Conservation (phyloP, 1,140 invertebrate genomes). For the Papilio machaon region DNA sequence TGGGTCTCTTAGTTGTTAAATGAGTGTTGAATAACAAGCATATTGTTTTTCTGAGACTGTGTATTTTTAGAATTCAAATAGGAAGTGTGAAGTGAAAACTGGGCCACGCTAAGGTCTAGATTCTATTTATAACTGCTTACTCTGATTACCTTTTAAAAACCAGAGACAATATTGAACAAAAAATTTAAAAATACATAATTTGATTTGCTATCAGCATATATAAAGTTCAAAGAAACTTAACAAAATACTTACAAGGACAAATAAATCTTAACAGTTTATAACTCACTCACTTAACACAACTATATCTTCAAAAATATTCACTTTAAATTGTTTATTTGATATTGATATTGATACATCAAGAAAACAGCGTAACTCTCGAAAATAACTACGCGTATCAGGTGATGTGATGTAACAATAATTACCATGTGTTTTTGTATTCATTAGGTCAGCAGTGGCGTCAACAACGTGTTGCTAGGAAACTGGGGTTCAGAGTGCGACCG, state of each 20-base stretch:
- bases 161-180: neutral
- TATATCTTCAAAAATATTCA: conserved; percentile 39
- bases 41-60: conserved; percentile 52
- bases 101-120: conserved; percentile 66
- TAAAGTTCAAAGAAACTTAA: conserved; percentile 43
- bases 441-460: conserved; percentile 76
- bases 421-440: conserved; percentile 79
- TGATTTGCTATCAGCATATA: conserved; percentile 32
- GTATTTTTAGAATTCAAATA: conserved; percentile 65
- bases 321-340: conserved; percentile 49
- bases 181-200: neutral
- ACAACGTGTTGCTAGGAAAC: conserved; percentile 81
- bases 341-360: conserved; percentile 60
- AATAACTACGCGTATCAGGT: conserved; percentile 58
- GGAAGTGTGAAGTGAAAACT: conserved; percentile 62
- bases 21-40: conserved; percentile 46
- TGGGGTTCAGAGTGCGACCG: conserved; percentile 65
- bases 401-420: conserved; percentile 75
- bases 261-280: conserved; percentile 42
- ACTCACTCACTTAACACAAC: conserved; percentile 5
- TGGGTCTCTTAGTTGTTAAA: neutral
- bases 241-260: conserved; percentile 45
- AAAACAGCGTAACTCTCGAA: conserved; percentile 62
- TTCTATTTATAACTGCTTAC: conserved; percentile 51
- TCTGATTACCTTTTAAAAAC: conserved; percentile 27